These are phyloP conservation scores for Drosophila trapezifrons DNA, from an alignment of 1,140 invertebrate genomes.

Conservation along the genomic window DNA sequence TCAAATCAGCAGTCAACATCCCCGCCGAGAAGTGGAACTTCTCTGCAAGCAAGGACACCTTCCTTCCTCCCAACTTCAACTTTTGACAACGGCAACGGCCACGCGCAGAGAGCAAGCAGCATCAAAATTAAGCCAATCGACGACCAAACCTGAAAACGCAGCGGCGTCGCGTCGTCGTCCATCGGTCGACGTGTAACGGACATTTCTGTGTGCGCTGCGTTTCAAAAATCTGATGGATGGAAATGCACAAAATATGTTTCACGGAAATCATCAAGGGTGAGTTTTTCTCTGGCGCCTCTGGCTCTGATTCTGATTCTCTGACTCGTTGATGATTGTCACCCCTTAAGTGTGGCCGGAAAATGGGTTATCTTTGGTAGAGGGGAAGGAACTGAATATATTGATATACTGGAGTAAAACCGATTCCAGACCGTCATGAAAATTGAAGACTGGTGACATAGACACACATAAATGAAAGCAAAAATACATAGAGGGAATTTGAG, in stretches of 20 bases:
- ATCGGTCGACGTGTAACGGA: slow-evolving; percentile 71
- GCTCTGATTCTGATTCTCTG: no score
- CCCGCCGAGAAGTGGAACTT: slow-evolving; percentile 24
- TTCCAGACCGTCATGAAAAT: no score
- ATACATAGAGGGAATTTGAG: no score
- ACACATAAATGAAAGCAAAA: no score
- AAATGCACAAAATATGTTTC: slow-evolving; percentile 85
- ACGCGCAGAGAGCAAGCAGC: slow-evolving; percentile 73
- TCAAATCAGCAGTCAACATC: neutral
- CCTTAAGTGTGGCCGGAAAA: neutral
- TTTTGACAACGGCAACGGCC: slow-evolving; percentile 49
- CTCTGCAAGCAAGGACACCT: neutral
- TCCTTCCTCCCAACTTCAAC: neutral
- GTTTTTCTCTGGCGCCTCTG: slow-evolving; percentile 33
- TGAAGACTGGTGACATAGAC: no score
- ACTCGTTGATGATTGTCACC: neutral
- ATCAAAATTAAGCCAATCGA: slow-evolving; percentile 81
- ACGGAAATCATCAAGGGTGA: slow-evolving; percentile 85
- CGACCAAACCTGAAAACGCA: slow-evolving; percentile 65
- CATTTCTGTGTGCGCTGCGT: slow-evolving; percentile 75
- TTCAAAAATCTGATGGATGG: slow-evolving; percentile 84
- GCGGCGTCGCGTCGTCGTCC: slow-evolving; percentile 68
- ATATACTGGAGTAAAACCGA: no score
- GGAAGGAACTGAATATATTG: neutral
- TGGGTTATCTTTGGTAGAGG: neutral